Evolutionary conservation across 2,113 vertebrate species (phyloP).

Genomic region (Okapia johnstoni): DNA sequence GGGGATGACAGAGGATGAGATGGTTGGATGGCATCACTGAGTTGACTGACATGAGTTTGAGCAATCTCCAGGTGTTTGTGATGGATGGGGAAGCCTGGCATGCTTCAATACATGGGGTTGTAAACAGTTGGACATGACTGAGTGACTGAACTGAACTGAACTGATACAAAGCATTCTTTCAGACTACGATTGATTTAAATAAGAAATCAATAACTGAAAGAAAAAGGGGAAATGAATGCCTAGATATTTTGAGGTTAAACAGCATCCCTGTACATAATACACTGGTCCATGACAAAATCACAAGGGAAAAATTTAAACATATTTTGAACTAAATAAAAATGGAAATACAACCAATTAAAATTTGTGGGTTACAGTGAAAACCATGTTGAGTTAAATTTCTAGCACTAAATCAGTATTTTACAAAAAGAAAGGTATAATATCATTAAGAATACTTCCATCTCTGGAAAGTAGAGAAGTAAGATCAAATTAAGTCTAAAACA

Average conservation of each 20-base stretch:
- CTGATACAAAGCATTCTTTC: background rate
- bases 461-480: background rate
- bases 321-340: background rate
- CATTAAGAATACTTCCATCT: background rate
- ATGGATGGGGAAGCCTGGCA: fast-evolving
- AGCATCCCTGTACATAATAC: background rate
- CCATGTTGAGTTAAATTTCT: background rate
- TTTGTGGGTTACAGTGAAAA: background rate
- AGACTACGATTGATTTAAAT: background rate
- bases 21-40: background rate
- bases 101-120: background rate
- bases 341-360: background rate
- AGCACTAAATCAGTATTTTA: background rate
- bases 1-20: background rate
- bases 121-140: background rate
- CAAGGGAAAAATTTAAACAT: background rate
- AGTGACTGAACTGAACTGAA: background rate
- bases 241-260: background rate
- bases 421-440: background rate
- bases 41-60: background rate
- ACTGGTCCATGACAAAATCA: background rate
- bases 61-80: background rate
- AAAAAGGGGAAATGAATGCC: background rate
- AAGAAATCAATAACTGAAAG: background rate
- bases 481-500: background rate